Percentiles rank a stretch among this genome's conserved stretches.
Evolutionary conservation across 2,888 invertebrate genomes (phyloP).

Genomic region (Pegoplata infirma): DNA sequence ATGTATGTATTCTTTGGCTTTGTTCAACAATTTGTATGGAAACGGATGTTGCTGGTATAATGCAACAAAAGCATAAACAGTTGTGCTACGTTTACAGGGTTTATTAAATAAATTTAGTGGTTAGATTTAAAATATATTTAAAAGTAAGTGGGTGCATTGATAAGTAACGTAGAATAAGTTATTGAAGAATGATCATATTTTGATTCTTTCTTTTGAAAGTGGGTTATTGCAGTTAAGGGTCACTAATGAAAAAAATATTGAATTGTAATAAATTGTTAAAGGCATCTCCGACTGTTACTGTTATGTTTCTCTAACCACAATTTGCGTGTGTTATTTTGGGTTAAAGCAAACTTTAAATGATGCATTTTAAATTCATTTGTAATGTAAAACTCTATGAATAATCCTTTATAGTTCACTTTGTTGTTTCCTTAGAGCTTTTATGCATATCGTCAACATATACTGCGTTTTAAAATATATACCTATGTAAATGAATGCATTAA

Average conservation of each 20-base stretch:
- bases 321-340: too few relatives aligned
- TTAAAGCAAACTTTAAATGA: too few relatives aligned
- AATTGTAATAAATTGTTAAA: too few relatives aligned
- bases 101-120: not conserved
- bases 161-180: too few relatives aligned
- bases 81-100: not conserved
- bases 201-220: too few relatives aligned
- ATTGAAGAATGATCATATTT: too few relatives aligned
- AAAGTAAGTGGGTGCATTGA: not conserved
- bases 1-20: not conserved
- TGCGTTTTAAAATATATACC: not conserved
- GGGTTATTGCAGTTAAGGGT: too few relatives aligned
- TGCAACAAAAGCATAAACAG: not conserved
- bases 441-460: too few relatives aligned
- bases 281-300: too few relatives aligned
- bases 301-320: too few relatives aligned
- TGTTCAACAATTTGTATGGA: slow-evolving; percentile 3
- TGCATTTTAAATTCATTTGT: not conserved
- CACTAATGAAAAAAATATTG: too few relatives aligned
- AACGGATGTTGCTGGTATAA: slow-evolving; percentile 7
- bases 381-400: not conserved
- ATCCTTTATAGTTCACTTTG: not conserved
- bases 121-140: not conserved
- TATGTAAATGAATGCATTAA: too few relatives aligned
- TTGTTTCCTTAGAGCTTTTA: not conserved